These are phyloP conservation scores for Orthonevra nobilis DNA, from an alignment of 2,888 invertebrate genomes.

Conservation along the genomic window DNA sequence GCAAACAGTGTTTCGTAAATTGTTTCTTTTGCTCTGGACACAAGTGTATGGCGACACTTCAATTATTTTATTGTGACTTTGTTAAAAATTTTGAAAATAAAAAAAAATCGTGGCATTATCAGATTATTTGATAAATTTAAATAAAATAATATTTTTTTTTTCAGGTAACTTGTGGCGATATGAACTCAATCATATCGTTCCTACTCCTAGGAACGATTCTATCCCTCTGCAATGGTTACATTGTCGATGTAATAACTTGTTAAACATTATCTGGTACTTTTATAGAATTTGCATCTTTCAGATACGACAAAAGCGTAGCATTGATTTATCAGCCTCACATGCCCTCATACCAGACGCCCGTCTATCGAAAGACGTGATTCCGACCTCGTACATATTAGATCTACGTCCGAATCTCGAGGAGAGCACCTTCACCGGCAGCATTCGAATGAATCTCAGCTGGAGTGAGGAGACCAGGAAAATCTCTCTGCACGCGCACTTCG, in stretches of 20 bases:
- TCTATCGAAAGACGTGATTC: slow-evolving; percentile 84
- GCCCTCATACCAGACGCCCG: slow-evolving; percentile 84
- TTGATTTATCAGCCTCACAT: slow-evolving; percentile 87
- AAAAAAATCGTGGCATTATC: too few relatives aligned
- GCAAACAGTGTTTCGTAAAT: too few relatives aligned
- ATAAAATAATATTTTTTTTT: too few relatives aligned
- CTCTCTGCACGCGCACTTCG: slow-evolving; percentile 84
- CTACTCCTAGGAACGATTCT: slow-evolving; percentile 70
- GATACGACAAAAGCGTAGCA: slow-evolving; percentile 82
- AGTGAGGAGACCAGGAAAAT: slow-evolving; percentile 83
- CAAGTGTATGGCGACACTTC: too few relatives aligned
- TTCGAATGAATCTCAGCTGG: slow-evolving; percentile 87
- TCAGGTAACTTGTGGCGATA: slow-evolving; percentile 38
- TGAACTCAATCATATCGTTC: slow-evolving; percentile 71
- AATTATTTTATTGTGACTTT: too few relatives aligned
- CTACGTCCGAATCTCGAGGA: slow-evolving; percentile 85
- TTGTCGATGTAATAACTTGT: slow-evolving; percentile 55
- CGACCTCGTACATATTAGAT: slow-evolving; percentile 85
- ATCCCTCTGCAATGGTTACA: slow-evolving; percentile 66
- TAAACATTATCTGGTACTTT: not conserved
- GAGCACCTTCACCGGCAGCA: slow-evolving; percentile 85
- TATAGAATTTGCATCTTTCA: slow-evolving; percentile 47
- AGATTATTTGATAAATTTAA: too few relatives aligned
- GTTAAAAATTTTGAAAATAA: slow-evolving; percentile 2
- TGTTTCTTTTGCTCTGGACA: too few relatives aligned